Base-by-base conservation (phyloP, 2,888 invertebrate species). In the Limnephilus marmoratus region DNA sequence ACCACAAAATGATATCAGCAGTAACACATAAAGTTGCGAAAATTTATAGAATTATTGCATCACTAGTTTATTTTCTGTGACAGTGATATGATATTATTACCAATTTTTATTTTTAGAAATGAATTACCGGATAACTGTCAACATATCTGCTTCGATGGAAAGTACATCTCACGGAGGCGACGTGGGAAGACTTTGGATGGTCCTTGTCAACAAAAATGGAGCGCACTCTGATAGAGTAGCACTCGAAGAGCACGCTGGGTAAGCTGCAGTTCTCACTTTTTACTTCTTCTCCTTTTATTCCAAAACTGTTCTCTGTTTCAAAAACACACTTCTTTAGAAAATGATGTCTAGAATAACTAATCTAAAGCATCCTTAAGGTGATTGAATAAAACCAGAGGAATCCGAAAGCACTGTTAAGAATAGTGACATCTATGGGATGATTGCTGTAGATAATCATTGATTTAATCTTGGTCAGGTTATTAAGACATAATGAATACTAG, bases 151-250 rank as follows among this genome's bases (percentile, higher is more conserved):
- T 93, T 97, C 97, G 0, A 96, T 97, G 37, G 97, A 97, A 94
- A 98, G 98, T 94, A 95, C 96, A 91, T 95, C 95, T 5, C 98
- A 98, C 94, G 98, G 98, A 0, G 98, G 98, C 0, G 98, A 98
- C 94, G 97, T 98, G 4, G 98, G 98, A 1, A 97, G 97, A 93
- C 96, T 98, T 5, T 96, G 97, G 0, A 95, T 98, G 24, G 97
- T 96, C 0, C 95, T 98, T 53, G 96, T 98, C 90, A 97, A 97
- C 83, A 96, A 96, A 80, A 96, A 96, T 92, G 96, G 96, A 45
- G 97, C 96, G 93, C 96, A 96, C 93, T 97, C 97, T 11, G 97
- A 97, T 18, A 96, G 96, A 94, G 96, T 97, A 94, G 96, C 96
- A 89, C 95, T 98, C 92, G 97, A 97, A 92, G 94, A 95, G 53